Percentiles rank a stretch among this genome's conserved stretches.
phyloP scores from a whole-genome alignment of 1,140 invertebrate species.

The Penaeus chinensis region DNA sequence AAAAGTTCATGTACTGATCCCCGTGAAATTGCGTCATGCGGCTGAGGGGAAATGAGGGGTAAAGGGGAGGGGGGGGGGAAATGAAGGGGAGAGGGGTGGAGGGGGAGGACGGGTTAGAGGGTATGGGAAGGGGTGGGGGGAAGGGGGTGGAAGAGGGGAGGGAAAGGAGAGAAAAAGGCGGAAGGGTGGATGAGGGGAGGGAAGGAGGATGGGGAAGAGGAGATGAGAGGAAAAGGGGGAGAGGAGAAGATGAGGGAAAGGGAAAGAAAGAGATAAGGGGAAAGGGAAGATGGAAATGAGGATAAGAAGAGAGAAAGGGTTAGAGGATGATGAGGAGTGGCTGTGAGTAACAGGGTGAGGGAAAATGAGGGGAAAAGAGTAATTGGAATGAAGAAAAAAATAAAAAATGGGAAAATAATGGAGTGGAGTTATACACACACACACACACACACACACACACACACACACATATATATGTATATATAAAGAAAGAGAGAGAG shows the following conservation, averaged over 20 bases:
- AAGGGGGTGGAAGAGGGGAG: neutral
- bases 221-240: neutral
- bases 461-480: neutral
- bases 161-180: constrained; percentile 17
- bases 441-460: neutral
- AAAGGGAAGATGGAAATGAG: neutral
- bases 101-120: neutral
- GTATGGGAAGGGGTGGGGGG: neutral
- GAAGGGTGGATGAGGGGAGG: neutral
- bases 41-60: neutral
- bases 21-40: too few relatives aligned
- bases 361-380: neutral
- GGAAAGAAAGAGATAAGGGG: neutral
- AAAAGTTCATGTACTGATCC: too few relatives aligned
- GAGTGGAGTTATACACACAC: neutral
- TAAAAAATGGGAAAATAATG: neutral
- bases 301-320: neutral
- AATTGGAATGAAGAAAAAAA: neutral
- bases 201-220: neutral
- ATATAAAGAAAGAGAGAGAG: constrained; percentile 14
- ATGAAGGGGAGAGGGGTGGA: neutral
- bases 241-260: neutral
- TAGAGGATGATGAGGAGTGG: neutral
- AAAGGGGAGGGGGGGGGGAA: neutral
- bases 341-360: neutral